Conservation (phyloP, 2,888 invertebrate species). For the Caenorhabditis sinica region DNA sequence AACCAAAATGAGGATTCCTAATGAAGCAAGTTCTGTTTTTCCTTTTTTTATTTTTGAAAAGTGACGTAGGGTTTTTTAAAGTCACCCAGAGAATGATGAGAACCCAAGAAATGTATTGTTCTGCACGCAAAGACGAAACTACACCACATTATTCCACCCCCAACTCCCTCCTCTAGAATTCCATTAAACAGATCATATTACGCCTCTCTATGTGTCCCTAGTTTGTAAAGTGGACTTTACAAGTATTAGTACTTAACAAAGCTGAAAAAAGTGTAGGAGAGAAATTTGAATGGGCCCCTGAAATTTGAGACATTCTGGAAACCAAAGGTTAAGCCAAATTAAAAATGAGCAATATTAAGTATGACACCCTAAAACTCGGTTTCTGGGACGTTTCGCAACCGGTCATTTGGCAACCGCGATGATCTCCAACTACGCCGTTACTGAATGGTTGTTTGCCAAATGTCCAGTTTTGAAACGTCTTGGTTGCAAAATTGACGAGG, state of each 20-base stretch:
- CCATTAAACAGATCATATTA: conserved; percentile 49
- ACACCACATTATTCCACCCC: conserved; percentile 25
- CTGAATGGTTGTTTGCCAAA: too few species aligned
- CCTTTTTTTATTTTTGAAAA: neutral
- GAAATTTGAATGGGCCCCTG: neutral
- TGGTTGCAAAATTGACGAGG: too few species aligned
- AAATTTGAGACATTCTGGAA: neutral
- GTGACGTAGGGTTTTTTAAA: conserved; percentile 14
- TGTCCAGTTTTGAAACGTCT: too few species aligned
- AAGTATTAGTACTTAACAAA: conserved; percentile 4
- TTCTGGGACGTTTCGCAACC: too few species aligned
- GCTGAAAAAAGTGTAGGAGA: neutral
- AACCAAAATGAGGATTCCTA: neutral
- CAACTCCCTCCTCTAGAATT: conserved; percentile 30
- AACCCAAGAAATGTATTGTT: conserved; percentile 11
- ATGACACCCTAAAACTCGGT: neutral
- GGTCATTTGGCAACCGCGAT: too few species aligned
- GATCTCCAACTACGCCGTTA: too few species aligned
- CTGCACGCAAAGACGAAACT: conserved; percentile 22
- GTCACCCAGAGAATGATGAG: neutral
- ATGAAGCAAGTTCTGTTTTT: neutral
- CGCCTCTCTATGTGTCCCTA: neutral
- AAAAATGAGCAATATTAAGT: too few species aligned
- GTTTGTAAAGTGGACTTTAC: conserved; percentile 6
- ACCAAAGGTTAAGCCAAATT: too few species aligned